Conservation (phyloP, 2,113 vertebrate species). For the Corydoras sp. region DNA sequence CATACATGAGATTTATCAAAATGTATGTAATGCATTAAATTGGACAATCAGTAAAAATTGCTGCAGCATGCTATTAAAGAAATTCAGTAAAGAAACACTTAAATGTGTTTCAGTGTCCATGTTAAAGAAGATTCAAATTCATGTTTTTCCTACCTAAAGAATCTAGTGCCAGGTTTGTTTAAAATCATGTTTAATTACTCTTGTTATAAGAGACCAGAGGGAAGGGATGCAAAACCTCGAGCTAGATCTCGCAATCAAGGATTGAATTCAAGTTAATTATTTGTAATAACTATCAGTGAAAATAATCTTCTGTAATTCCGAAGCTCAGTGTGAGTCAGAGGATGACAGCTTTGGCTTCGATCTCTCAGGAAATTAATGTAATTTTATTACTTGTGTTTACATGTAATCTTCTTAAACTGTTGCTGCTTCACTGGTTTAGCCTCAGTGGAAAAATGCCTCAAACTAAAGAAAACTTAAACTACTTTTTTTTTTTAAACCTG, state of each 20-base stretch:
- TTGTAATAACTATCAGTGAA: conserved; percentile 8
- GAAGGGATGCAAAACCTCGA: not conserved
- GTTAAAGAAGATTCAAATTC: conserved; percentile 6
- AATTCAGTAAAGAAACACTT: not conserved
- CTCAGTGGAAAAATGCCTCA: conserved; percentile 2
- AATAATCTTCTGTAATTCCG: not conserved
- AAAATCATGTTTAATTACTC: not conserved
- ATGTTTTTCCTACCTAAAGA: conserved; percentile 3
- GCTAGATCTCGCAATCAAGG: conserved; percentile 11
- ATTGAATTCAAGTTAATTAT: not conserved
- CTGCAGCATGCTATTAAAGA: not conserved
- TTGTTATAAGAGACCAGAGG: not conserved
- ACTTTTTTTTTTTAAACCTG: conserved; percentile 7
- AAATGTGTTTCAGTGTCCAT: conserved; percentile 1
- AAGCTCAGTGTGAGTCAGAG: not conserved
- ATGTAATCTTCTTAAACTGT: conserved; percentile 20
- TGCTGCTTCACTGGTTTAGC: not conserved
- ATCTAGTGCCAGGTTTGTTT: conserved; percentile 5
- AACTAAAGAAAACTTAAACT: conserved; percentile 18
- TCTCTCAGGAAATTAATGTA: conserved; percentile 28
- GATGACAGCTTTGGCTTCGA: conserved; percentile 17
- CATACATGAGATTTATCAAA: conserved; percentile 13
- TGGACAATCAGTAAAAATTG: conserved; percentile 12
- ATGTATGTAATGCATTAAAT: conserved; percentile 27
- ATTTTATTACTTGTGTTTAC: conserved; percentile 28